Conservation (phyloP, 2,888 invertebrate species). For the Onthophagus sagittarius region DNA sequence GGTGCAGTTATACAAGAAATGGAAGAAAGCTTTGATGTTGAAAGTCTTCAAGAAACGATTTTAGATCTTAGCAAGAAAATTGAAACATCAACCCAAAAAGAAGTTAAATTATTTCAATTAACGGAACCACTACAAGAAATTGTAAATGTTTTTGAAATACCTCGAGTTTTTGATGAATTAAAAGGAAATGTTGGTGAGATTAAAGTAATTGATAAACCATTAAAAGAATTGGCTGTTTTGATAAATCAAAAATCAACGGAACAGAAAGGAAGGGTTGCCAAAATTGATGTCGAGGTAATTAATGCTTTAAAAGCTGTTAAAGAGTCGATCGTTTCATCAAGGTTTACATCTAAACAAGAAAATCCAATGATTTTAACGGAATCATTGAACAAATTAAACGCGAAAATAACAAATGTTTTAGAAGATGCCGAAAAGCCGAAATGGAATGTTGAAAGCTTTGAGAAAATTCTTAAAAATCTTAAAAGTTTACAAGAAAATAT, state of each 20-base stretch:
- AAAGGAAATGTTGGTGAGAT: background rate
- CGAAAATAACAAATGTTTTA: conserved; percentile 7
- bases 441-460: background rate
- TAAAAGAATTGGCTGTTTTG: conserved; percentile 1
- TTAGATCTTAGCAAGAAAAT: background rate
- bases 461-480: background rate
- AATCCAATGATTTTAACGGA: background rate
- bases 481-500: conserved; percentile 3
- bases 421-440: conserved; percentile 6
- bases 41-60: conserved; percentile 8
- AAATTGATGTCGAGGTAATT: background rate
- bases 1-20: conserved; percentile 15
- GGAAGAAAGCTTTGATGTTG: conserved; percentile 9
- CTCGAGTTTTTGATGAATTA: background rate
- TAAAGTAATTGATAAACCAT: background rate
- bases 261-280: background rate
- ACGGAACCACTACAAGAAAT: conserved; percentile 14
- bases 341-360: background rate
- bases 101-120: conserved; percentile 20
- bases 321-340: conserved; percentile 1
- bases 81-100: conserved; percentile 4
- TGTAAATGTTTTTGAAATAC: background rate
- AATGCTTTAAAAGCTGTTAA: conserved; percentile 7
- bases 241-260: background rate
- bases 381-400: conserved; percentile 18